These are phyloP conservation scores for Thamnophis elegans DNA, from an alignment of 2,797 vertebrate genomes.

Conservation along the genomic window DNA sequence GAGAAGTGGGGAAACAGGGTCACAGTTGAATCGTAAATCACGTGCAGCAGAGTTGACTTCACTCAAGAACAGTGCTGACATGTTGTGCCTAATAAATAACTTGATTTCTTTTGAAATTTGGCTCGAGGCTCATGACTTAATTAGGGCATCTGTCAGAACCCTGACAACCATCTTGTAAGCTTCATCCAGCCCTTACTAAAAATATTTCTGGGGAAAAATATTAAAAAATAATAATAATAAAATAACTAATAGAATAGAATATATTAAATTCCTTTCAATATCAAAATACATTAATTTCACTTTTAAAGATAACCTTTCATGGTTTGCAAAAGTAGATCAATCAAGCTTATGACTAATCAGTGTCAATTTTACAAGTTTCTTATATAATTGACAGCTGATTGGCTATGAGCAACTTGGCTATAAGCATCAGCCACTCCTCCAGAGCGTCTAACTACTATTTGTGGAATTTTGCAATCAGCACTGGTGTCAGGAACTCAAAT, in stretches of 20 bases:
- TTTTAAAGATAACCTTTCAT: not conserved
- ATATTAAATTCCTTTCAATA: not conserved
- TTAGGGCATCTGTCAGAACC: too few relatives aligned
- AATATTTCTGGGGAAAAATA: accelerated
- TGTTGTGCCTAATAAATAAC: too few relatives aligned
- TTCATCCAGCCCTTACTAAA: not conserved
- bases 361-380: not conserved
- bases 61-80: too few relatives aligned
- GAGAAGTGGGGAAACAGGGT: too few relatives aligned
- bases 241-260: not conserved
- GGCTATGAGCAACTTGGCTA: too few relatives aligned
- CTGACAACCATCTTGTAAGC: not conserved
- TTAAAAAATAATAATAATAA: too few relatives aligned
- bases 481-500: not conserved
- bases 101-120: too few relatives aligned
- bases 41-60: too few relatives aligned
- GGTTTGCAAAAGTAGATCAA: not conserved
- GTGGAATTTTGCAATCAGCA: too few relatives aligned
- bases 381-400: not conserved
- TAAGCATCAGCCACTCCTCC: not conserved
- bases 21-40: too few relatives aligned
- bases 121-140: too few relatives aligned
- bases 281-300: not conserved
- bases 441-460: not conserved
- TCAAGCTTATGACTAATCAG: not conserved